phyloP scores from a whole-genome alignment of 2,797 vertebrate species.

The Channa striata region DNA sequence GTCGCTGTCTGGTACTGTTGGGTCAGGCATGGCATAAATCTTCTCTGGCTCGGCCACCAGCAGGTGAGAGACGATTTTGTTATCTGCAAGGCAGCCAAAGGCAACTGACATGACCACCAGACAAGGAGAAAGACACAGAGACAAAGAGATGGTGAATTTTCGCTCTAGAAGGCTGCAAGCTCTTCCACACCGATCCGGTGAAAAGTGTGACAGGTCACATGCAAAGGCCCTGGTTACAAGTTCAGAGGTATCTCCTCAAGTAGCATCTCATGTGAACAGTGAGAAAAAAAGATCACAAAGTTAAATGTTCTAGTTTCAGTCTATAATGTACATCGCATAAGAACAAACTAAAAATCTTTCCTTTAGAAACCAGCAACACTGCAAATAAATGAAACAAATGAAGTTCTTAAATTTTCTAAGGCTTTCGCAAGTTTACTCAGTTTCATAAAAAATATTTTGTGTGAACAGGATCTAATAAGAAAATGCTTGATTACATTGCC shows the following conservation, averaged over 20 bases:
- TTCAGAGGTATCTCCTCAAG: conserved; percentile 17
- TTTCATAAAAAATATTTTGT: neutral
- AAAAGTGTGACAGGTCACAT: conserved; percentile 52
- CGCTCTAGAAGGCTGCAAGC: conserved; percentile 56
- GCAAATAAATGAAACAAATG: no score
- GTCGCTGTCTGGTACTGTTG: conserved; percentile 97
- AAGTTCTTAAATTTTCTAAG: no score
- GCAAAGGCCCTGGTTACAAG: conserved; percentile 30
- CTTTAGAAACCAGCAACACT: neutral
- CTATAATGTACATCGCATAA: no score
- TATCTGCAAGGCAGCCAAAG: conserved; percentile 96
- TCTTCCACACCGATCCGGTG: conserved; percentile 64
- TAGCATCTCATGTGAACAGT: neutral
- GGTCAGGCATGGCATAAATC: conserved; percentile 99
- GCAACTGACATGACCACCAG: conserved; percentile 89
- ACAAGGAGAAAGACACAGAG: conserved; percentile 86
- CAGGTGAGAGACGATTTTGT: conserved; percentile 99
- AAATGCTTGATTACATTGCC: neutral
- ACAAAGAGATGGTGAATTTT: conserved; percentile 80
- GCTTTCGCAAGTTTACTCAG: no score
- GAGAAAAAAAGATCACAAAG: neutral
- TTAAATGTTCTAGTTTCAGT: neutral
- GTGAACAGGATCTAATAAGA: conserved; percentile 8
- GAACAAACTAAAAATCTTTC: neutral
- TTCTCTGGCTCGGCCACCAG: conserved; percentile 99